Percentiles rank a stretch among this genome's conserved stretches.
These are phyloP conservation scores for Laupala kohalensis DNA, from an alignment of 1,140 invertebrate genomes.

Conservation along the genomic window DNA sequence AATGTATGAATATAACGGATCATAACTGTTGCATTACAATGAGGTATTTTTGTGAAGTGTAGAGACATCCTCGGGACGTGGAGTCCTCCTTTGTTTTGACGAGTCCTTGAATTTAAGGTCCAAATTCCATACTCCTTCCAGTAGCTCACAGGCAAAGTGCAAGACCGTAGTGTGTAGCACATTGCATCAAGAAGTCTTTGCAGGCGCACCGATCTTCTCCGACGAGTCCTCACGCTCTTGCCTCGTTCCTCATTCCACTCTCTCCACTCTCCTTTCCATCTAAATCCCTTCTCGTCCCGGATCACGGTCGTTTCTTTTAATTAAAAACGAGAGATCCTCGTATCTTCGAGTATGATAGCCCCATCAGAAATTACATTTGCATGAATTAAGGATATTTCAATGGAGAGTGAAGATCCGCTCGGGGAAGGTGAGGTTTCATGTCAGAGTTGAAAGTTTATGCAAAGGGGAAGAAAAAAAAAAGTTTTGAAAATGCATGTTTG, in stretches of 20 bases:
- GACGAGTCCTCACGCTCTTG: background rate
- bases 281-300: background rate
- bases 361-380: background rate
- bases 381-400: background rate
- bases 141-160: background rate
- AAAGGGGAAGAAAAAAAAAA: background rate
- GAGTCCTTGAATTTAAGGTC: too few species aligned
- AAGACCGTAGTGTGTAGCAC: background rate
- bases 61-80: too few species aligned
- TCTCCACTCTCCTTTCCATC: background rate
- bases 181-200: background rate
- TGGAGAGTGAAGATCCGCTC: background rate
- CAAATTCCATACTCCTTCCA: background rate
- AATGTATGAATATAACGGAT: too few species aligned
- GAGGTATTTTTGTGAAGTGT: background rate
- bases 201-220: background rate
- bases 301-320: background rate
- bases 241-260: background rate
- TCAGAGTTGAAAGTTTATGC: background rate
- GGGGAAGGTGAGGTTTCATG: background rate
- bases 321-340: background rate
- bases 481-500: background rate
- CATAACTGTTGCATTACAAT: too few species aligned
- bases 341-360: background rate
- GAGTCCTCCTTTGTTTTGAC: too few species aligned